Base-by-base conservation (phyloP, 1,140 invertebrate species). In the Drosophila ambigua region DNA sequence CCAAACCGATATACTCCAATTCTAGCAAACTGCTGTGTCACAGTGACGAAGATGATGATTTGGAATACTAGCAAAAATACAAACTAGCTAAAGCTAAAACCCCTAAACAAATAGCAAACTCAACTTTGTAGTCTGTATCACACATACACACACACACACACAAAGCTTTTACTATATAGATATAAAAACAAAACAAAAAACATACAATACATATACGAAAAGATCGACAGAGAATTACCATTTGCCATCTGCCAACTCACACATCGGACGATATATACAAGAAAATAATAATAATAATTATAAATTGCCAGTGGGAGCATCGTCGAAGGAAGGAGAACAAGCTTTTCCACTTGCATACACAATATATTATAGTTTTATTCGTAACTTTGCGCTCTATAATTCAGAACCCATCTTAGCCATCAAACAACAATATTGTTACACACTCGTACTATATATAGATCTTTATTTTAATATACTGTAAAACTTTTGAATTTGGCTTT, bases 1-100 rank as follows among this genome's bases (percentile, higher is more conserved):
- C 75, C 67, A 77, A 84, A 63, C 72, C 44, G 28, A 39, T 39
- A 35, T 35, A 54, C 72, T 75, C 59, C 75, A 72, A 77, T 85
- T 90, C 72, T 92, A 92, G 91, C 79, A 92, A 92, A 91, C 91
- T 92, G 81, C 88, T 92, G 81, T 92, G 91, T 90, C 90, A 91
- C 77, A 92, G 91, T 79, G 91, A 92, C 75, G 91, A 92, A 71
- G 91, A 92, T 79, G 91, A 92, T 90, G 91, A 92, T 46, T 83
- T 92, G 91, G 91, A 92, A 80, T 92, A 91, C 88, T 92, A 92
- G 81, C 81, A 83, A 75, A 75, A 82, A 81, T 66, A 80, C 49
- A 79, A 69, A 79, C 79, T 83, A 82, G 79, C 74, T 78, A 82
- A 69, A 24, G 52, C 66, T 39, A 78, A 58, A 26, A n/a, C 39